Base-by-base conservation (phyloP, 2,888 invertebrate species). In the Drosophila emarginata region DNA sequence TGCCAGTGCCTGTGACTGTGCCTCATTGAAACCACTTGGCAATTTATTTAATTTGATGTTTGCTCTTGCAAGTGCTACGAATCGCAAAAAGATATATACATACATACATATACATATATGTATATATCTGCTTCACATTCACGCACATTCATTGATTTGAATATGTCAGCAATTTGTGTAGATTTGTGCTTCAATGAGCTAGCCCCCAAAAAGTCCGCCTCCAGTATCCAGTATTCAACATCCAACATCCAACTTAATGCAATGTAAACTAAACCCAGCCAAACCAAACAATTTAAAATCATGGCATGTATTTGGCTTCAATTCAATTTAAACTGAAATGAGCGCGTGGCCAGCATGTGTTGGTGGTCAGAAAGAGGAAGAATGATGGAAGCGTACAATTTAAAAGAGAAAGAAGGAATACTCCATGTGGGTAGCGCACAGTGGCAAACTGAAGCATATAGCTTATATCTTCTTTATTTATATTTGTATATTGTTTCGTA, bases 91-190 rank as follows among this genome's bases (percentile, higher is more conserved):
- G 15, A 39, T 59, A 40, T 57, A 26, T 45, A 45, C 9, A 62
- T 14, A 39, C 14, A 50, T 14, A 11, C n/a, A 12, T 39, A 28
- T 23, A 50, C 14, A 12, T 14, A n/a, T 7, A 28, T 23, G 9
- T 14, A n/a, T 7, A 28, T 23, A 26, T 52, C 54, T 51, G 36
- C 36, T 11, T 2, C 62, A 53, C 60, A 51, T 62, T 52, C 59
- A 66, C 32, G n/a, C 26, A 58, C 67, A 66, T 64, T 70, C 83
- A 78, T 84, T 88, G 88, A 88, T 84, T 84, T 88, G 88, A 84
- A 84, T 88, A 86, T 88, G 88, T 88, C 88, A 84, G 83, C 88
- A 84, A 84, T 84, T 84, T 84, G 88, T 86, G 83, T 78, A 86
- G 88, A 88, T 80, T 83, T 83, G 78, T 88, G 88, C 88, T 78